A percentile compares a stretch with the other conserved stretches of the same genome.
phyloP scores from a whole-genome alignment of 53 echinoderm and acorn worm genomes.

The Holothuria scabra region DNA sequence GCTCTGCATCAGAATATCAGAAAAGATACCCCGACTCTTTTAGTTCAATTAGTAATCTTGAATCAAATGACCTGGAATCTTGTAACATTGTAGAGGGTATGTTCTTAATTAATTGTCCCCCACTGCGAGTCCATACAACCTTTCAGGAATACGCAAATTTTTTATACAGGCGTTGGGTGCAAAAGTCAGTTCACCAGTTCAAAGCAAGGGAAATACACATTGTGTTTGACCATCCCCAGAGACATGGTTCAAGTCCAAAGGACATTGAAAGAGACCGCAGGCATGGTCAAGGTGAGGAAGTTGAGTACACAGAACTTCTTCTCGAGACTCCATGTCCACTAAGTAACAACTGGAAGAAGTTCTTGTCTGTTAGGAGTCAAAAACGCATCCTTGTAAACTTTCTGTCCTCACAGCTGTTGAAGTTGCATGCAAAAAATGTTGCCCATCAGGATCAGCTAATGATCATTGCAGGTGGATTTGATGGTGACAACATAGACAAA shows the following conservation, averaged over 20 bases:
- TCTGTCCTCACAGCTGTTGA: not conserved
- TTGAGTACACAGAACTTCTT: not conserved
- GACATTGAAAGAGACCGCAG: constrained; percentile 39
- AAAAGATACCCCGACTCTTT: no score
- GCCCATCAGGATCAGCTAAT: not conserved
- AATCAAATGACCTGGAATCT: no score
- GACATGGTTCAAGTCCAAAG: constrained; percentile 48
- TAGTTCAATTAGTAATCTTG: no score
- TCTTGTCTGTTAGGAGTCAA: not conserved
- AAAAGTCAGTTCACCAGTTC: not conserved
- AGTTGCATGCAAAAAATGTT: no score
- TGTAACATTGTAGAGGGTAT: no score
- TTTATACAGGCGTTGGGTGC: constrained; percentile 25
- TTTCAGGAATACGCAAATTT: not conserved
- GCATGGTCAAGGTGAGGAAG: constrained; percentile 6
- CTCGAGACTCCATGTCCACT: not conserved
- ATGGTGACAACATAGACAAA: not conserved
- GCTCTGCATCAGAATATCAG: constrained; percentile 8
- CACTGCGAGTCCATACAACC: not conserved
- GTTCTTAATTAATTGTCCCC: constrained; percentile 10
- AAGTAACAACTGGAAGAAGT: not conserved
- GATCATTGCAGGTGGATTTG: constrained; percentile 3
- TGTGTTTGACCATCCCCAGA: constrained; percentile 58
- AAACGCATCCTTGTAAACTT: not conserved
- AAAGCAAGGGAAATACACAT: constrained; percentile 45